Percentiles rank a stretch among this genome's conserved stretches.
Evolutionary conservation across 2,797 vertebrate genomes (phyloP).

Genomic region (Babyrousa celebensis): DNA sequence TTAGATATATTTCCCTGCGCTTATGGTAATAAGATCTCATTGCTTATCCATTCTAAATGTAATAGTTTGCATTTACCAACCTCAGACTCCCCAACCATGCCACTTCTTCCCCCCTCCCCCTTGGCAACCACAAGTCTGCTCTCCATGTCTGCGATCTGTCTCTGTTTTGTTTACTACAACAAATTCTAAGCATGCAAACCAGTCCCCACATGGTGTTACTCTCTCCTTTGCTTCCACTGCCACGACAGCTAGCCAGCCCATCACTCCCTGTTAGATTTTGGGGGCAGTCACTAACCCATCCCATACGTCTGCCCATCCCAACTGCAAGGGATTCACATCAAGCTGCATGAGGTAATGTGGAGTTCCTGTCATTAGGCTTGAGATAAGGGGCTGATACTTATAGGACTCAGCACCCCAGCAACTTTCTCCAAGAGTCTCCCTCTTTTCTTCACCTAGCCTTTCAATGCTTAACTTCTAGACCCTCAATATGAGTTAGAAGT

Average conservation of each 20-base stretch:
- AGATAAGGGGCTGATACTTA: neutral
- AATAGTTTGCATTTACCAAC: no score
- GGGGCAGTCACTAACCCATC: neutral
- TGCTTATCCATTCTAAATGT: no score
- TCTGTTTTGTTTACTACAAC: no score
- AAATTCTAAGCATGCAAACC: conserved; percentile 27
- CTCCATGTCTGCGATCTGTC: no score
- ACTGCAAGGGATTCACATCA: neutral
- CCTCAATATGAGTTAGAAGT: neutral
- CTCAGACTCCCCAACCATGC: no score
- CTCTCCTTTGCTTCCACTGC: neutral
- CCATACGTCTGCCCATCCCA: neutral
- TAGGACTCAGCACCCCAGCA: neutral
- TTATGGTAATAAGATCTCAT: no score
- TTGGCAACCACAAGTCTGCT: no score
- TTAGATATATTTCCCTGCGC: no score
- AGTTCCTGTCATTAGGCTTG: neutral
- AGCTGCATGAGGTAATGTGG: neutral
- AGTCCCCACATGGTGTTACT: neutral
- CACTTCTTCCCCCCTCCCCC: no score
- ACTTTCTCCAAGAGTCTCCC: neutral
- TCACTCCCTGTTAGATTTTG: neutral
- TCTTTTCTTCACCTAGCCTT: neutral
- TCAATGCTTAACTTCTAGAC: neutral
- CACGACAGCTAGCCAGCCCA: neutral